A percentile compares a stretch with the other conserved stretches of the same genome.
These are phyloP conservation scores for Pseudomugil tenellus DNA, from an alignment of 2,797 vertebrate species.

Conservation along the genomic window DNA sequence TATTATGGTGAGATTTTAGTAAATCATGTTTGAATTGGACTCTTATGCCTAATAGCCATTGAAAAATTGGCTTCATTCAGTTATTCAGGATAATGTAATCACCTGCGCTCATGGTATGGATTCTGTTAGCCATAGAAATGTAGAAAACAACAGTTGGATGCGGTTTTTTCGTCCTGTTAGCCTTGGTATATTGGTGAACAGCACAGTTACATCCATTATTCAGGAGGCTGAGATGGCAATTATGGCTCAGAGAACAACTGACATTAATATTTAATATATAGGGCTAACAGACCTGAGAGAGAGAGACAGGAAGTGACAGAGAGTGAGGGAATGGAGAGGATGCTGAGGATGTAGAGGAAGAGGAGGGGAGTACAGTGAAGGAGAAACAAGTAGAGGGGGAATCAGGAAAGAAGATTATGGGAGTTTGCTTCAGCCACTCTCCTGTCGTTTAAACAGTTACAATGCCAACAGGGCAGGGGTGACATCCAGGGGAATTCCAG, in stretches of 20 bases:
- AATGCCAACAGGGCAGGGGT: conserved; percentile 72
- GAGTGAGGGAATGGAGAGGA: conserved; percentile 41
- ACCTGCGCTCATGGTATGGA: conserved; percentile 44
- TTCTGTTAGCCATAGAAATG: conserved; percentile 86
- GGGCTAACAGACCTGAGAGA: conserved; percentile 93
- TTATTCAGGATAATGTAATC: conserved; percentile 20
- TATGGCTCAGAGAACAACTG: conserved; percentile 99
- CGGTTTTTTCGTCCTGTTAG: conserved; percentile 84
- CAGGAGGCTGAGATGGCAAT: conserved; percentile 99
- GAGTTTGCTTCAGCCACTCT: conserved; percentile 65
- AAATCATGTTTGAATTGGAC: background rate
- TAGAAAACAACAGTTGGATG: conserved; percentile 91
- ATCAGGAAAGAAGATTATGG: conserved; percentile 60
- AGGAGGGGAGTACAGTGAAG: conserved; percentile 51
- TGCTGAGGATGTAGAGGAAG: conserved; percentile 37
- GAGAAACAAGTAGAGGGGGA: conserved; percentile 50
- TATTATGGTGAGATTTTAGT: background rate
- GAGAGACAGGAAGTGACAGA: conserved; percentile 72
- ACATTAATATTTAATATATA: conserved; percentile 99
- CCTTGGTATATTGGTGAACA: conserved; percentile 91
- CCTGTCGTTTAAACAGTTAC: conserved; percentile 71
- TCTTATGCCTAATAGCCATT: background rate
- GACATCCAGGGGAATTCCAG: conserved; percentile 77
- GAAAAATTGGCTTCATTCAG: background rate
- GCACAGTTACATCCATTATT: conserved; percentile 99